Conservation (phyloP, 2,113 vertebrate genomes). For the Zosterops borbonicus region DNA sequence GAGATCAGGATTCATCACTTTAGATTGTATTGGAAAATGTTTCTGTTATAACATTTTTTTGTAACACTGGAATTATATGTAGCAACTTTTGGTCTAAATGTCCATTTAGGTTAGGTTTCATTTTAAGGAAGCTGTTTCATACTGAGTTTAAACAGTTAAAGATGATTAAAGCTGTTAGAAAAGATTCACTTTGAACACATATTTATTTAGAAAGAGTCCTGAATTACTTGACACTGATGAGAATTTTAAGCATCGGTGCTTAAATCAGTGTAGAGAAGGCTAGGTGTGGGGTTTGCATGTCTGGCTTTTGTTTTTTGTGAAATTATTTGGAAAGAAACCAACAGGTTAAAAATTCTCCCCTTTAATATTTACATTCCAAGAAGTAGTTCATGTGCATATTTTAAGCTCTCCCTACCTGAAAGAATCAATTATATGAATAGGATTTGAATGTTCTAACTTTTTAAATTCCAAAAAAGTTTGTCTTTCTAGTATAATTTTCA, state of each 20-base stretch:
- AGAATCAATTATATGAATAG: neutral
- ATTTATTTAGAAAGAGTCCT: neutral
- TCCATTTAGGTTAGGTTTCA: neutral
- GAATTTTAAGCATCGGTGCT: neutral
- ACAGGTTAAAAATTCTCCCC: neutral
- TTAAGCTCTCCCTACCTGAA: neutral
- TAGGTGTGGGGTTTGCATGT: neutral
- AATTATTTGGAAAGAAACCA: neutral
- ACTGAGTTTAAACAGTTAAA: neutral
- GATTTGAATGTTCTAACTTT: neutral
- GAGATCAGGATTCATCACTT: neutral
- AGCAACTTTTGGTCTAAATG: neutral
- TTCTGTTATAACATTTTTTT: neutral
- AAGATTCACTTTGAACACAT: neutral
- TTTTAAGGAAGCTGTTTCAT: neutral
- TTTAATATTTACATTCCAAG: neutral
- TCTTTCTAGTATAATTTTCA: neutral
- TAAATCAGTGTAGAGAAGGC: neutral
- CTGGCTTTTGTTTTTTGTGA: neutral
- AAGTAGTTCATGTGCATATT: neutral
- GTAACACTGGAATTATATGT: neutral
- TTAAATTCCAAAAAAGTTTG: neutral
- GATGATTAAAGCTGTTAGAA: neutral
- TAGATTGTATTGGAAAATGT: neutral
- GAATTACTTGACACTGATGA: neutral